Base-by-base conservation (phyloP, 2,888 invertebrate species). In the Nephrotoma appendiculata region DNA sequence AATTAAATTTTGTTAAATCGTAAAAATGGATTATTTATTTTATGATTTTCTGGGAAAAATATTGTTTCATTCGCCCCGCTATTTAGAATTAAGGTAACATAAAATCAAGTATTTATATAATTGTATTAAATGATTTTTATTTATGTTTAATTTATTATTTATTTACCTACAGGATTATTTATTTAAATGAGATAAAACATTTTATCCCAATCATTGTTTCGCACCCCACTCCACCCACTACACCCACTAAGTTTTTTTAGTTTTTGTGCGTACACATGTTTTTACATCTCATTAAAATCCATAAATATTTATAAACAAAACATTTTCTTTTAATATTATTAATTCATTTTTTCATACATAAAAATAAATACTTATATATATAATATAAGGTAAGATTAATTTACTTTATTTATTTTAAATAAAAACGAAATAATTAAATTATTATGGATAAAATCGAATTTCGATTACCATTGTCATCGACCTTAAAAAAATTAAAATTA, bases 381-480 rank as follows among this genome's bases (percentile, higher is more conserved):
- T 71, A 71, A 71, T 71, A 71, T 71, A 71, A 71, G 71, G 71
- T 71, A 71, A 71, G 71, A 71, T 71, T 71, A 71, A 71, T 71
- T 71, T 71, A 71, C 71, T 71, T 71, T 71, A 71, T 71, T 71
- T 71, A 31, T 71, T 31, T 71, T 71, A 31, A 71, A 7, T 71
- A 71, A 71, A 71, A 71, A 19, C 31, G 71, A 31, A 31, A 71
- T 71, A 71, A 71, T 71, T 19, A 71, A 71, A 31, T 3, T 9
- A 71, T 71, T 71, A 71, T 71, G 71, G 71, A 71, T 71, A 71
- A 71, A 71, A 71, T 71, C 71, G 71, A 71, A 71, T 71, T 71
- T 84, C 84, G 84, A 84, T 84, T 84, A 84, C 84, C 84, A 84
- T 84, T 84, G 84, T 84, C 84, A 84, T 84, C 71, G 71, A 31